Conservation (phyloP, 2,888 invertebrate species). For the Tolmerus cingulatus region DNA sequence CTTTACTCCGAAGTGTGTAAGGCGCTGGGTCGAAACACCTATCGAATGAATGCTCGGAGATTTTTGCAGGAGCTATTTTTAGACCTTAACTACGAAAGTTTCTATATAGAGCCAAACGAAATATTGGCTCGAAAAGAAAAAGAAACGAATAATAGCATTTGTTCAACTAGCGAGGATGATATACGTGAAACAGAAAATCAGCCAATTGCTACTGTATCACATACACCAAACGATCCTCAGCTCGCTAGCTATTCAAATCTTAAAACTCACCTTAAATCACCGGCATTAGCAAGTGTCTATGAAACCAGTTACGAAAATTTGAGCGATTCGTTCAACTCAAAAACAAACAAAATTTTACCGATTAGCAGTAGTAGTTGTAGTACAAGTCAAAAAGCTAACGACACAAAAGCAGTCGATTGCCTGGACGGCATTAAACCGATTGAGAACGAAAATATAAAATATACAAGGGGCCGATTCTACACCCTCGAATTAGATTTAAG, state of each 20-base stretch:
- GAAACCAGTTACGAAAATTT: constrained; percentile 65
- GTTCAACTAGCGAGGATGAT: constrained; percentile 36
- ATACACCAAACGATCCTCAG: background rate
- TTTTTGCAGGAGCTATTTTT: constrained; percentile 94
- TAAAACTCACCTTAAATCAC: constrained; percentile 57
- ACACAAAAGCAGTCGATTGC: constrained; percentile 31
- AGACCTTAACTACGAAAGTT: constrained; percentile 78
- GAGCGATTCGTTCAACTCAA: constrained; percentile 50
- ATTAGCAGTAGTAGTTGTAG: constrained; percentile 39
- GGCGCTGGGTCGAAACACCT: constrained; percentile 79
- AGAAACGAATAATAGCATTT: constrained; percentile 28
- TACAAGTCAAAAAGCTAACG: constrained; percentile 29
- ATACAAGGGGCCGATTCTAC: constrained; percentile 60
- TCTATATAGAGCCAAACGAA: constrained; percentile 66
- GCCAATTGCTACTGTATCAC: background rate
- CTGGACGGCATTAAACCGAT: constrained; percentile 48
- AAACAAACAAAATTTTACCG: constrained; percentile 27
- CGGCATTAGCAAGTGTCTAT: constrained; percentile 64
- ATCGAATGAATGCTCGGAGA: constrained; percentile 82
- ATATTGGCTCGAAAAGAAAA: constrained; percentile 62
- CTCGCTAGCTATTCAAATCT: constrained; percentile 44
- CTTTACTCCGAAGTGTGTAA: constrained; percentile 91
- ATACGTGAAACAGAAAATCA: background rate
- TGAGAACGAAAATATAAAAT: constrained; percentile 59
- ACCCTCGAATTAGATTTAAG: constrained; percentile 65